Evolutionary conservation across 2,888 invertebrate species (phyloP), one percentile per base, ranked within the genome.

Genomic region (Unio pictorum): DNA sequence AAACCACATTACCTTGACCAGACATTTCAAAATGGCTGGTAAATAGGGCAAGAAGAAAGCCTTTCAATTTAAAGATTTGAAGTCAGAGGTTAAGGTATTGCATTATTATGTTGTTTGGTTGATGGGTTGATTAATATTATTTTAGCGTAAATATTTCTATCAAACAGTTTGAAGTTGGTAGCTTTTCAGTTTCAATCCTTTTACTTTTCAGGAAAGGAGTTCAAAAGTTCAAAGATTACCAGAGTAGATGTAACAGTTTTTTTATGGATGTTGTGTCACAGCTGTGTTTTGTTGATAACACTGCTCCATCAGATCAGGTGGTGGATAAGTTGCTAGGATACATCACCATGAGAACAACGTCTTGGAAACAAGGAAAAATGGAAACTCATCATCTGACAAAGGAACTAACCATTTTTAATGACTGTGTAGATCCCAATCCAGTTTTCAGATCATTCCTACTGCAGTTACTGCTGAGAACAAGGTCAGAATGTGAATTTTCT

Each of bases 381-480:
- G 55, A 64, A 54, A 64, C 69, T 57, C 55, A 55, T 18, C 68
- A 62, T n/a, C 26, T 72, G 17, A 84, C 84, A 15, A 81, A 81
- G 67, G 72, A 79, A 34, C 71, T 87, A 81, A 79, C 79, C 11
- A 76, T 86, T 64, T 81, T 83, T 65, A 77, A 81, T 61, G 84
- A 84, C 61, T 72, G 80, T 54, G 79, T 87, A 69, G 86, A 86
- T 69, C 84, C 85, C 7, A 85, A 78, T 8, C 87, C 86, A n/a
- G 85, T 87, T 8, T 78, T 87, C 15, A 69, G 87, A 34, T 86
- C 85, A 4, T 85, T 86, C 66, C 71, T 86, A 54, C 78, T 87
- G 28, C 84, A 87, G 67, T 80, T 84, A 55, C 79, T 87, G 23
- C 78, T 87, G 26, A 72, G 79, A 64, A 79, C 84, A 61, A 81